phyloP scores from a whole-genome alignment of 2,113 vertebrate genomes.

The Anolis sagrei region DNA sequence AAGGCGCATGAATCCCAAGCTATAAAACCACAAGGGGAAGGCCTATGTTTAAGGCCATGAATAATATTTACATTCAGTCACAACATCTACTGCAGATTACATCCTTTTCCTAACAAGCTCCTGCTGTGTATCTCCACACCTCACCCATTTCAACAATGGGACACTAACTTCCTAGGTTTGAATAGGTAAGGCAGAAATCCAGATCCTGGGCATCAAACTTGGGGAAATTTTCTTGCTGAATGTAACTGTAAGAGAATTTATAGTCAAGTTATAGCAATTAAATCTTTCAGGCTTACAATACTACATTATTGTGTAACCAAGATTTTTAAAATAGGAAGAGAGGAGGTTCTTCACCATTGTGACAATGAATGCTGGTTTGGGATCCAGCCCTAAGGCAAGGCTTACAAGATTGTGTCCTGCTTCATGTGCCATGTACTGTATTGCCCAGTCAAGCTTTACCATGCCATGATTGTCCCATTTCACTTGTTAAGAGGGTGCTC shows the following conservation, averaged over 20 bases:
- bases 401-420: not conserved
- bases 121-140: constrained; percentile 59
- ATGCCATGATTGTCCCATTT: not conserved
- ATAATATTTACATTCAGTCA: constrained; percentile 84
- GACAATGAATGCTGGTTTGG: not conserved
- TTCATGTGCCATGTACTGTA: no score
- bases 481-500: not conserved
- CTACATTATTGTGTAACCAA: constrained; percentile 21
- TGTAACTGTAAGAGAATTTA: constrained; percentile 55
- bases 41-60: constrained; percentile 84
- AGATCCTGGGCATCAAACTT: constrained; percentile 59
- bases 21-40: constrained; percentile 83
- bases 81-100: constrained; percentile 76
- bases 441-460: not conserved
- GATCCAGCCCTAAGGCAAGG: not conserved
- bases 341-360: constrained; percentile 51
- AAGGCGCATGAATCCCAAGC: constrained; percentile 76
- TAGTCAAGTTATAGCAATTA: constrained; percentile 32
- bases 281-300: not conserved
- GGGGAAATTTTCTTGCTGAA: constrained; percentile 49
- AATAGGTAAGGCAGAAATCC: constrained; percentile 62
- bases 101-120: constrained; percentile 80
- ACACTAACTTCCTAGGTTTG: constrained; percentile 54
- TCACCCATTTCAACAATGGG: constrained; percentile 66
- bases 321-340: constrained; percentile 16